Percentiles rank a stretch among this genome's conserved stretches.
These are phyloP conservation scores for Drosophila leonis DNA, from an alignment of 2,888 invertebrate species.

Conservation along the genomic window DNA sequence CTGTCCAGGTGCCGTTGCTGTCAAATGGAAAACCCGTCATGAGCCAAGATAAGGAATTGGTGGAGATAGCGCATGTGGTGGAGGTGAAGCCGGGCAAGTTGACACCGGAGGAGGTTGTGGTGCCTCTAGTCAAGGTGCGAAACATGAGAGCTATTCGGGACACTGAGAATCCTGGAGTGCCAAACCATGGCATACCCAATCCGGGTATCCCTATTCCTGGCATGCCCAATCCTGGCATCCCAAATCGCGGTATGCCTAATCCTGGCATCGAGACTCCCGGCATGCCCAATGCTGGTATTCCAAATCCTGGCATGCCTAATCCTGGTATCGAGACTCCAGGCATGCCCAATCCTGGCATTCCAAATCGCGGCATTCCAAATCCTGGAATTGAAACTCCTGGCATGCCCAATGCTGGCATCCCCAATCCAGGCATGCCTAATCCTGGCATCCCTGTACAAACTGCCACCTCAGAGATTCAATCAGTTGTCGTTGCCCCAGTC, in stretches of 20 bases:
- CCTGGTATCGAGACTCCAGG: conserved; percentile 26
- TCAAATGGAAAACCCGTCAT: conserved; percentile 64
- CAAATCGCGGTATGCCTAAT: conserved; percentile 28
- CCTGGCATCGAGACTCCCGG: conserved; percentile 26
- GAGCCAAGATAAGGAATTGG: conserved; percentile 35
- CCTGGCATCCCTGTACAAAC: conserved; percentile 16
- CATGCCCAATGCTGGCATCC: conserved; percentile 22
- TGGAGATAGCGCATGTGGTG: conserved; percentile 61
- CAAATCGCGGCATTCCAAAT: conserved; percentile 21
- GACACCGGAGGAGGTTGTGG: conserved; percentile 37
- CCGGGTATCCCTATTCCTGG: conserved; percentile 16
- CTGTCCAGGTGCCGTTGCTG: conserved; percentile 68
- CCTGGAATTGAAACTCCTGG: conserved; percentile 3
- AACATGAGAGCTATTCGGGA: conserved; percentile 39
- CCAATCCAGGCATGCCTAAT: conserved; percentile 27
- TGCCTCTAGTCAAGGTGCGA: conserved; percentile 50
- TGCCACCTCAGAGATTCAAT: conserved; percentile 34
- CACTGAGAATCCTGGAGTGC: conserved; percentile 20
- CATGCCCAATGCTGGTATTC: conserved; percentile 33
- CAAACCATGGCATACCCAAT: conserved; percentile 34
- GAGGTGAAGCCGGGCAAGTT: conserved; percentile 57
- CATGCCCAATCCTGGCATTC: conserved; percentile 25
- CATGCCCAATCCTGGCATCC: conserved; percentile 21
- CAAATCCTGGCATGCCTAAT: conserved; percentile 37
- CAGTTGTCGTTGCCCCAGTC: conserved; percentile 35